Conservation (phyloP, 1,140 invertebrate species). For the Procambarus clarkii region DNA sequence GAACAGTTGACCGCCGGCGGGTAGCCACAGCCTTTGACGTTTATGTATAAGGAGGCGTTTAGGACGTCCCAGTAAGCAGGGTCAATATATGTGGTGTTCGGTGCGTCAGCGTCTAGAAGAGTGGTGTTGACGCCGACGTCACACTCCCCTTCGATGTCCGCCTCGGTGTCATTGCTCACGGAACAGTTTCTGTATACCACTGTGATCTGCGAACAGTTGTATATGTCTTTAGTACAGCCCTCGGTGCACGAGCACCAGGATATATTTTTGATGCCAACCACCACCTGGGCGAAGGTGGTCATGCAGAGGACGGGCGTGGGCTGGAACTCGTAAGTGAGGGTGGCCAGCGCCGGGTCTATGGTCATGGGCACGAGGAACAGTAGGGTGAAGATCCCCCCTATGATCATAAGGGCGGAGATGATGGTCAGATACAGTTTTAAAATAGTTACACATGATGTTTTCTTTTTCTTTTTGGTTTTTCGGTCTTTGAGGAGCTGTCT, state of each 20-base stretch:
- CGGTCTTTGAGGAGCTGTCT: constrained; percentile 68
- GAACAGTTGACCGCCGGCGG: constrained; percentile 91
- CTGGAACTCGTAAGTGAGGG: constrained; percentile 89
- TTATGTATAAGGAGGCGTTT: constrained; percentile 83
- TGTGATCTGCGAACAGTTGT: constrained; percentile 82
- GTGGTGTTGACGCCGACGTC: constrained; percentile 19
- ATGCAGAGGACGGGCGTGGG: constrained; percentile 89
- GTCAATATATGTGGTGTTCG: constrained; percentile 52
- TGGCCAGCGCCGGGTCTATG: constrained; percentile 91
- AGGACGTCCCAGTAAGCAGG: constrained; percentile 57
- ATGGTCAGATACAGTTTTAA: constrained; percentile 79
- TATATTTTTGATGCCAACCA: constrained; percentile 88
- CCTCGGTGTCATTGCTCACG: neutral
- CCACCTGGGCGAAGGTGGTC: constrained; percentile 78
- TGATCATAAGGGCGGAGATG: constrained; percentile 91
- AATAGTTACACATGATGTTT: constrained; percentile 38
- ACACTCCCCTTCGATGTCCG: neutral
- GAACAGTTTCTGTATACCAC: constrained; percentile 82
- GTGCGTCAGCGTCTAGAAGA: neutral
- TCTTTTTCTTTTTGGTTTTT: constrained; percentile 59
- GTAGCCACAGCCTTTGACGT: constrained; percentile 93
- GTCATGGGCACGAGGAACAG: constrained; percentile 93
- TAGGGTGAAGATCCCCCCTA: constrained; percentile 90
- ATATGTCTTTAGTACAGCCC: constrained; percentile 84
- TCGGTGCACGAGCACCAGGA: constrained; percentile 92